Evolutionary conservation across 2,113 vertebrate genomes (phyloP).

Genomic region (Panthera uncia): DNA sequence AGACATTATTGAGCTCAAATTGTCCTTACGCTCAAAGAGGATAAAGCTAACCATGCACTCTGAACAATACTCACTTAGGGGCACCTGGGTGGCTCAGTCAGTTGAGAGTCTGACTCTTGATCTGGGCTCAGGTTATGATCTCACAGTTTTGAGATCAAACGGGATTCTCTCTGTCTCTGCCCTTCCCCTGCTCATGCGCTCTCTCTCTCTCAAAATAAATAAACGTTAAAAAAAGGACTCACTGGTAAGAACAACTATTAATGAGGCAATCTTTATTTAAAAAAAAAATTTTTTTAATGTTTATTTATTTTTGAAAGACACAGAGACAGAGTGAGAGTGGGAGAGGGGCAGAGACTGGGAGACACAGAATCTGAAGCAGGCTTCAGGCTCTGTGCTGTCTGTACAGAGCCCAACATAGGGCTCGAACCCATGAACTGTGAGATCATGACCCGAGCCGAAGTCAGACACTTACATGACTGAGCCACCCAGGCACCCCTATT

Average conservation of each 20-base stretch:
- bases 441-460: neutral
- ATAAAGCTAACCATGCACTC: neutral
- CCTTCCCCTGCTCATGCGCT: too few relatives aligned
- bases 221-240: neutral
- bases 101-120: too few relatives aligned
- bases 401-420: fast-evolving
- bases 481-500: neutral
- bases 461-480: neutral
- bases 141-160: too few relatives aligned
- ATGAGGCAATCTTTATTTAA: neutral
- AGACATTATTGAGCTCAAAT: neutral
- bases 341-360: neutral
- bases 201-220: too few relatives aligned
- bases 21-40: neutral
- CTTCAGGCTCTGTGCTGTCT: neutral
- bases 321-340: neutral
- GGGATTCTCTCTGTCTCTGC: too few relatives aligned
- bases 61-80: neutral
- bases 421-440: neutral
- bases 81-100: too few relatives aligned
- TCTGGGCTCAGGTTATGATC: too few relatives aligned
- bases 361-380: neutral
- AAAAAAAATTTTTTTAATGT: neutral
- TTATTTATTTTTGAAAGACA: neutral
- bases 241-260: neutral